Evolutionary conservation across 2,797 vertebrate genomes (phyloP).

Genomic region (Enteromius radiatus): DNA sequence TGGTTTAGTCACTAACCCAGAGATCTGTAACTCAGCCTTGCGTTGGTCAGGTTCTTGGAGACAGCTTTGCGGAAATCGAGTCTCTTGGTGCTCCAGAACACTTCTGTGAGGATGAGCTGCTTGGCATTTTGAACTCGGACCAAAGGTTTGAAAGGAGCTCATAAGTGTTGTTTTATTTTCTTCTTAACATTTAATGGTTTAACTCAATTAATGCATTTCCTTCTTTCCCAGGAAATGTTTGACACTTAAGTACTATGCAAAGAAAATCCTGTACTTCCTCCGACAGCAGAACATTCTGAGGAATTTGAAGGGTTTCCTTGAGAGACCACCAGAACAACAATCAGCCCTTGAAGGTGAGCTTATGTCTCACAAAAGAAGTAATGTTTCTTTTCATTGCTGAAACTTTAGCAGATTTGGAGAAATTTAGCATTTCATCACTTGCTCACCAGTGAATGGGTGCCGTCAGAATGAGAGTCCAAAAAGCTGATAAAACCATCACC

Average conservation of each 20-base stretch:
- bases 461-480: background rate
- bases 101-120: slow-evolving; percentile 96
- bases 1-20: slow-evolving; percentile 68
- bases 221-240: slow-evolving; percentile 84
- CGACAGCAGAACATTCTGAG: slow-evolving; percentile 93
- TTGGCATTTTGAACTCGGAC: slow-evolving; percentile 92
- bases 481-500: background rate
- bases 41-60: slow-evolving; percentile 89
- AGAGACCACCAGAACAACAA: slow-evolving; percentile 84
- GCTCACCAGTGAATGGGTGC: background rate
- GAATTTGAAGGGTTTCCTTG: slow-evolving; percentile 90
- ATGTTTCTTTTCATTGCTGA: background rate
- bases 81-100: slow-evolving; percentile 91
- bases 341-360: slow-evolving; percentile 85
- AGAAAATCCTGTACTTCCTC: slow-evolving; percentile 98
- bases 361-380: background rate
- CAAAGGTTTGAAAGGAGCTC: slow-evolving; percentile 81
- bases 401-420: background rate
- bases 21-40: slow-evolving; percentile 78
- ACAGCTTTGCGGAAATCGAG: slow-evolving; percentile 96
- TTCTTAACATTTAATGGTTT: background rate
- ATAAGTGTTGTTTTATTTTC: background rate
- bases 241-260: slow-evolving; percentile 97
- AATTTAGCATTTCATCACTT: background rate
- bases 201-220: background rate